Evolutionary conservation across 2,888 invertebrate genomes (phyloP), one percentile per base, ranked within the genome.

Genomic region (Stramonita haemastoma): DNA sequence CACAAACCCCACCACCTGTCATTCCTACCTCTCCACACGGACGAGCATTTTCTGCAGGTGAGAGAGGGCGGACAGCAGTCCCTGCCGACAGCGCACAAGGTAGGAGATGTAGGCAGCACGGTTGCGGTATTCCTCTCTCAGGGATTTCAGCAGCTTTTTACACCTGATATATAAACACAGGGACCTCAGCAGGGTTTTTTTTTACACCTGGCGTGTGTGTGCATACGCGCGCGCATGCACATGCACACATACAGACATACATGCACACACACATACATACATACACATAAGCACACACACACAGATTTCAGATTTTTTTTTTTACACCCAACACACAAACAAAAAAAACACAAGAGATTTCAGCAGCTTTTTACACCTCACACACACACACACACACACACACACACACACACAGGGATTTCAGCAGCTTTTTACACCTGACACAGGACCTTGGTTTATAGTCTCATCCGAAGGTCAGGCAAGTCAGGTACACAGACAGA

Each of bases 31-130:
- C 89, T 95, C 94, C 66, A 96, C 94, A 89, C 96, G 93, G 89
- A 94, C 93, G 84, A 95, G 96, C 97, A 96, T 93, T 73, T 94
- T 97, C 91, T 97, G 97, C 85, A 98, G 96, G 94, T 97, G 97
- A 89, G 98, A 97, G 91, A 97, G 96, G 22, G 97, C 97, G 83
- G 97, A 97, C n/a, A 98, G 96, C 83, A 98, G 96, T 87, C 98
- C 97, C 95, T 98, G 98, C 66, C 98, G 97, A 94, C 98, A 98
- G 92, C 97, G 97, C 92, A 98, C 97, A 93, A 98, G 96, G 96
- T 98, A 98, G 83, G 97, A 97, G 87, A 98, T 97, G 95, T 98
- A 98, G 81, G 97, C 97, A n/a, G 98, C 97, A 77, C 98, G 96
- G 91, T 97, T 97, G 90, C 97, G 96, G 95, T 98, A 97, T 94